phyloP scores from a whole-genome alignment of 2,797 vertebrate species.

The Channa striata region DNA sequence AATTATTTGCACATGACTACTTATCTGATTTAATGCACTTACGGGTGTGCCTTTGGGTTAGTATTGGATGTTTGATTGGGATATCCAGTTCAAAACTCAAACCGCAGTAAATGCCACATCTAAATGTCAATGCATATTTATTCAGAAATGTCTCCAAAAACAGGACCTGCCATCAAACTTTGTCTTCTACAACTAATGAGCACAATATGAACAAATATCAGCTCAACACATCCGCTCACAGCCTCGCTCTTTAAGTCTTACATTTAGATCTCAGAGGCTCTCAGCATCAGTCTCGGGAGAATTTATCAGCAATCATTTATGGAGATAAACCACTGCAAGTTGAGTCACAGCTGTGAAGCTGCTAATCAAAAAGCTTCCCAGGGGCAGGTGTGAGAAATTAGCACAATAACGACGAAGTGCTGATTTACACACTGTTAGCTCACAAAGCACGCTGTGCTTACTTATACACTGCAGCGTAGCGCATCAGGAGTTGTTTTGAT shows the following conservation, averaged over 20 bases:
- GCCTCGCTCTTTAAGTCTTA: conserved; percentile 54
- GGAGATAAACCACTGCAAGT: conserved; percentile 77
- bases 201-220: conserved; percentile 65
- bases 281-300: conserved; percentile 71
- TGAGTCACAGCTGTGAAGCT: conserved; percentile 80
- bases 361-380: conserved; percentile 76
- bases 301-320: conserved; percentile 82
- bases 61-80: conserved; percentile 17
- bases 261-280: conserved; percentile 66
- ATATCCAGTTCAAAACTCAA: conserved; percentile 14
- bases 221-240: conserved; percentile 51
- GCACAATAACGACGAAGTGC: conserved; percentile 74
- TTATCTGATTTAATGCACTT: conserved; percentile 14
- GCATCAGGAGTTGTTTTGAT: conserved; percentile 36
- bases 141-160: conserved; percentile 50
- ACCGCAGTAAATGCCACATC: conserved; percentile 51
- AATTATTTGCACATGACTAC: not conserved
- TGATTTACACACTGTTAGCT: conserved; percentile 58
- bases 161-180: conserved; percentile 35
- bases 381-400: conserved; percentile 80
- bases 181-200: conserved; percentile 68
- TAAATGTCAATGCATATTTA: conserved; percentile 60
- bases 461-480: conserved; percentile 28
- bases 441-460: conserved; percentile 43
- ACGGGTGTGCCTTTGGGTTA: not conserved